Percentiles rank a stretch among this genome's conserved stretches.
phyloP scores from a whole-genome alignment of 2,888 invertebrate genomes.

The Dryobotodes eremita region DNA sequence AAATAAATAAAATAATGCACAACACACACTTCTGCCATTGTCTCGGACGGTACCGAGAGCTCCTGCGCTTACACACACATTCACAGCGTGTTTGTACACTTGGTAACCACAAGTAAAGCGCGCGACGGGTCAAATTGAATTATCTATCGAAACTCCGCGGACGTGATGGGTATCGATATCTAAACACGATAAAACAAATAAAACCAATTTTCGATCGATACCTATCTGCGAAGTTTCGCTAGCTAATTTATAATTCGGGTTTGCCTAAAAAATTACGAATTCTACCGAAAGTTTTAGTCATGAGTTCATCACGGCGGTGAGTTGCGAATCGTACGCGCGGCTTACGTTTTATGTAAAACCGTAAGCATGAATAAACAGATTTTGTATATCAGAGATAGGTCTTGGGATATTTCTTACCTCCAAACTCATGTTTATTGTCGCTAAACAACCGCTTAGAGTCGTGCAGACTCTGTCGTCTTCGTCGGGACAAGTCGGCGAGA shows the following conservation, averaged over 20 bases:
- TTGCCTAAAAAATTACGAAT: neutral
- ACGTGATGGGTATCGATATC: too few relatives aligned
- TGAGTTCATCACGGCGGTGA: neutral
- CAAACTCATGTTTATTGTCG: slow-evolving; percentile 68
- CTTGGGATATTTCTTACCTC: slow-evolving; percentile 61
- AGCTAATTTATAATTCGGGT: neutral
- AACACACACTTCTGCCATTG: neutral
- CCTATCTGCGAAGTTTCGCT: neutral
- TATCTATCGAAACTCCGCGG: too few relatives aligned
- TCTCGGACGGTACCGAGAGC: neutral
- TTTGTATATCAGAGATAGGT: neutral
- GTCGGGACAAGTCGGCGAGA: slow-evolving; percentile 71
- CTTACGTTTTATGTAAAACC: neutral
- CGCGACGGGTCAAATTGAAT: neutral
- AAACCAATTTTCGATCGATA: too few relatives aligned
- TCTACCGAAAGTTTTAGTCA: too few relatives aligned
- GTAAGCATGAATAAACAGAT: neutral
- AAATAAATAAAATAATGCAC: neutral
- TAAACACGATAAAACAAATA: too few relatives aligned
- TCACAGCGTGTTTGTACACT: neutral
- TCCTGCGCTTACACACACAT: neutral
- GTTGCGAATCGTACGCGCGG: neutral
- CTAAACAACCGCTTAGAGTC: slow-evolving; percentile 79
- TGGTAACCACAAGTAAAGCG: neutral
- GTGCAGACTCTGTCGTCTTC: slow-evolving; percentile 82